Evolutionary conservation across 2,888 invertebrate species (phyloP), one percentile per base, ranked within the genome.

Genomic region (Keiferia lycopersicella): DNA sequence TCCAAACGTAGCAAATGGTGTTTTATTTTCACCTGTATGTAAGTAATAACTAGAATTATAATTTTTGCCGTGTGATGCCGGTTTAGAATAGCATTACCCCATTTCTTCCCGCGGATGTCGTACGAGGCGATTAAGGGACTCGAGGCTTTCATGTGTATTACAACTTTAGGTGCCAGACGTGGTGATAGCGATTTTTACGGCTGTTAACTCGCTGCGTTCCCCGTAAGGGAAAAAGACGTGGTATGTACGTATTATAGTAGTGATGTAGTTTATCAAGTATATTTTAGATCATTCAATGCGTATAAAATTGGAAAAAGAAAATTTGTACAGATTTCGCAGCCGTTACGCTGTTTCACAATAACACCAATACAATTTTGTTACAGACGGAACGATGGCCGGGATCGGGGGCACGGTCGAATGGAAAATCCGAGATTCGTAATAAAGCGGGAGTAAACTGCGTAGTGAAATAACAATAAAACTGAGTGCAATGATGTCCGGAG

Each of bases 361-460:
- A 71, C 66, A 72, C 66, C 69, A 69, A 75, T 66, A 67, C 34
- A 72, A 71, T 82, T 86, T 86, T 84, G 82, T 88, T 88, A 68
- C 88, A 88, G 88, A 75, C 72, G 76, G 73, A 72, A 73, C 72
- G 71, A 71, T 71, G 70, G 66, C 68, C 71, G 71, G 73, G 79
- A 77, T 74, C 71, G 74, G 70, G 72, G 73, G 75, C 73, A 73
- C 78, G 79, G 81, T 81, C 79, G 78, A 78, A 77, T 72, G 78
- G 77, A 79, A 79, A 81, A 78, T 71, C 76, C 77, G 80, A 78
- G 74, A 80, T 78, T 75, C 72, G 73, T 79, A 80, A 80, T 81
- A 82, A 84, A 84, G 78, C 78, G 75, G 74, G 83, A 81, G 80
- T 86, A 87, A 84, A 84, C 79, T 70, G 66, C 70, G 73, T 71